Percentiles rank a stretch among this genome's conserved stretches.
These are phyloP conservation scores for Crenichthys baileyi DNA, from an alignment of 2,797 vertebrate species.

Conservation along the genomic window DNA sequence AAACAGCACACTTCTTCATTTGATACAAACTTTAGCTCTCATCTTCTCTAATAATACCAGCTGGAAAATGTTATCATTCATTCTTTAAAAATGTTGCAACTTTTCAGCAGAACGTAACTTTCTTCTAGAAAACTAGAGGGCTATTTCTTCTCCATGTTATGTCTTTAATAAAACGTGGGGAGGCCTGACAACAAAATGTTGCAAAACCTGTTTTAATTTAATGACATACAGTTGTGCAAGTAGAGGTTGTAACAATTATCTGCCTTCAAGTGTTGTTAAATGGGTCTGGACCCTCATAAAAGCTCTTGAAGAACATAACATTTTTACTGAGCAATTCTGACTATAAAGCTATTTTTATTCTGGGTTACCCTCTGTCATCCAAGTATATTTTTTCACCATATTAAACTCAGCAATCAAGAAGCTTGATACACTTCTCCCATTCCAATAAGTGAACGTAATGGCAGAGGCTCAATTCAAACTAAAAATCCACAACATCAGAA, in stretches of 20 bases:
- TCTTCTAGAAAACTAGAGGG: background rate
- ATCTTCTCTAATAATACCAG: background rate
- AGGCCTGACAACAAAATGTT: background rate
- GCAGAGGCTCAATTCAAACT: slow-evolving; percentile 29
- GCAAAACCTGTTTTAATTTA: background rate
- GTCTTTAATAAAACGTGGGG: background rate
- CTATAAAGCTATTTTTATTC: slow-evolving; percentile 8
- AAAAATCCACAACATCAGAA: slow-evolving; percentile 35
- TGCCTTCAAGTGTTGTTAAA: background rate
- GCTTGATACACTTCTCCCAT: slow-evolving; percentile 12
- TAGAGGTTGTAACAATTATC: background rate
- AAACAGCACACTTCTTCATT: background rate
- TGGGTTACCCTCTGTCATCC: background rate
- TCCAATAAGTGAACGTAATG: slow-evolving; percentile 28
- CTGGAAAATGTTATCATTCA: background rate
- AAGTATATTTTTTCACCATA: background rate
- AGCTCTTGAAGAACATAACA: background rate
- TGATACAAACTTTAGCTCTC: background rate
- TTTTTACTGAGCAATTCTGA: background rate
- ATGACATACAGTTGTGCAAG: background rate
- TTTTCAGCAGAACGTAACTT: background rate
- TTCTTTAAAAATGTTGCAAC: background rate
- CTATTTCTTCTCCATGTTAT: background rate
- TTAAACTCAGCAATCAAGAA: slow-evolving; percentile 1
- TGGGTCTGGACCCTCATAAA: background rate